A percentile compares a stretch with the other conserved stretches of the same genome.
Conservation (phyloP, 2,888 invertebrate genomes). For the Pomacea canaliculata region DNA sequence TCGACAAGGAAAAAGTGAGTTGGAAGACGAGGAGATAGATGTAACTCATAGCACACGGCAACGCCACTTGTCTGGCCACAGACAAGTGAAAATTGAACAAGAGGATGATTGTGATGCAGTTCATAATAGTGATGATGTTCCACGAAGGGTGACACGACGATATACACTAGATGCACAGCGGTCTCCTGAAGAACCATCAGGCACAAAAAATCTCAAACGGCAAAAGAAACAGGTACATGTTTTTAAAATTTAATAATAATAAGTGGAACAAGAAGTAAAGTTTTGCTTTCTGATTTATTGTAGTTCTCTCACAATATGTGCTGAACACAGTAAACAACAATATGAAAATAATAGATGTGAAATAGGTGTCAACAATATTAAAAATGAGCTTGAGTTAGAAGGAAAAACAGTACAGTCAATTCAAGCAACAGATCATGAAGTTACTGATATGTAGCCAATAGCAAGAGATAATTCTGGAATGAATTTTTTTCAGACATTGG, state of each 20-base stretch:
- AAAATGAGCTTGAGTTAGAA: too few relatives aligned
- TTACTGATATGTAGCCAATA: too few relatives aligned
- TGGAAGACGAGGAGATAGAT: not conserved
- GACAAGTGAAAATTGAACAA: conserved; percentile 7
- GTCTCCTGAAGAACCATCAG: not conserved
- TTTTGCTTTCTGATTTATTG: not conserved
- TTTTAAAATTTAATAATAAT: too few relatives aligned
- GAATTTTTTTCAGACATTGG: too few relatives aligned
- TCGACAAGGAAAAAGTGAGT: conserved; percentile 16
- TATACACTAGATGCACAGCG: conserved; percentile 28
- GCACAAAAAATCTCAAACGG: not conserved
- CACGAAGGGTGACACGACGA: conserved; percentile 45
- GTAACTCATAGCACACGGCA: not conserved
- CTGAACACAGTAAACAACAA: too few relatives aligned
- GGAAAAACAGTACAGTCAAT: too few relatives aligned
- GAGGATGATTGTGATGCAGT: conserved; percentile 35
- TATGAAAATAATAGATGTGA: too few relatives aligned
- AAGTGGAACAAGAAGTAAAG: too few relatives aligned
- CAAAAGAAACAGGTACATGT: conserved; percentile 11
- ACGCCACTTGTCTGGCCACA: conserved; percentile 17
- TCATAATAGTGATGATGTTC: conserved; percentile 31
- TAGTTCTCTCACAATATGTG: not conserved
- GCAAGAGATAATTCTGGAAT: too few relatives aligned
- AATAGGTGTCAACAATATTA: too few relatives aligned
- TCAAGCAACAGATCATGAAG: too few relatives aligned